Conservation (phyloP, 2,888 invertebrate genomes). For the Eupithecia insigniata region DNA sequence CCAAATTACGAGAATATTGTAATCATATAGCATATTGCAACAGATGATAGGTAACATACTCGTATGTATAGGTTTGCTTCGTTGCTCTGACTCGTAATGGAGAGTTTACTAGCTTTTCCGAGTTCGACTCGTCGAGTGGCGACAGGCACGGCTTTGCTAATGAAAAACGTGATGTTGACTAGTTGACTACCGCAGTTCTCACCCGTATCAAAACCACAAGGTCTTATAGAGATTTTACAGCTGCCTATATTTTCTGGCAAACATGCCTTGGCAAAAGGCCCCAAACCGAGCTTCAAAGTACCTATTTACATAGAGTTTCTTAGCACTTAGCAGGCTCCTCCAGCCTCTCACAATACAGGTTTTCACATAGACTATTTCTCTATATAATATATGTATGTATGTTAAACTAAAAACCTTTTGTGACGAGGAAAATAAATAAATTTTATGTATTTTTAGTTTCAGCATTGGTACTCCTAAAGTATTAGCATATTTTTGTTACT, state of each 20-base stretch:
- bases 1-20: not conserved
- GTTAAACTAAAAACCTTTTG: too few relatives aligned
- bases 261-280: not conserved
- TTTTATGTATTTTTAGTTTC: too few relatives aligned
- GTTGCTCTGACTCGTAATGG: slow-evolving; percentile 5
- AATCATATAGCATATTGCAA: not conserved
- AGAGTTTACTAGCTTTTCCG: slow-evolving; percentile 26
- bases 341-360: too few relatives aligned
- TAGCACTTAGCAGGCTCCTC: too few relatives aligned
- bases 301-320: not conserved
- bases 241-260: not conserved
- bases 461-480: too few relatives aligned
- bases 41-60: not conserved
- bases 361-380: too few relatives aligned
- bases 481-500: too few relatives aligned
- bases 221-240: not conserved
- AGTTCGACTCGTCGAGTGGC: slow-evolving; percentile 27
- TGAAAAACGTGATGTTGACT: slow-evolving; percentile 25
- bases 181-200: not conserved
- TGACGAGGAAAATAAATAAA: too few relatives aligned
- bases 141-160: slow-evolving; percentile 23
- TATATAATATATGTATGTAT: too few relatives aligned
- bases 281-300: not conserved
- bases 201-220: not conserved
- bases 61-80: not conserved